Percentiles rank a stretch among this genome's conserved stretches.
Conservation (phyloP, 1,140 invertebrate species). For the Stegodyphus mimosarum region DNA sequence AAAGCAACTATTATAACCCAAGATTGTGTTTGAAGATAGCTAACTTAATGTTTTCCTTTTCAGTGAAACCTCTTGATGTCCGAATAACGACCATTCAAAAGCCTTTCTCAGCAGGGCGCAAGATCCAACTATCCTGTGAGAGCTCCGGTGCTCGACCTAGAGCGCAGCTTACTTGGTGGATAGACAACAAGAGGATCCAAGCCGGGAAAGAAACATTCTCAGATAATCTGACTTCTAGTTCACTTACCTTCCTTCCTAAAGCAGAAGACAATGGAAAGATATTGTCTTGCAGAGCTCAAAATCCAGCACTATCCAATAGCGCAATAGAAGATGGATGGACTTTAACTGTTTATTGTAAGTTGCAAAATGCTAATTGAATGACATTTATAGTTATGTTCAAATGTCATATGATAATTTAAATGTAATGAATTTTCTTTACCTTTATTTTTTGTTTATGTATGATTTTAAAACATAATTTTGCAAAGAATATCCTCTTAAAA, state of each 20-base stretch:
- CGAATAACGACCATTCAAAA: conserved; percentile 71
- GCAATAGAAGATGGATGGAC: conserved; percentile 84
- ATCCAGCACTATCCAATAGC: conserved; percentile 73
- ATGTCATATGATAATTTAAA: too few relatives aligned
- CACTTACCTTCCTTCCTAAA: conserved; percentile 69
- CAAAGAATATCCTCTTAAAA: too few relatives aligned
- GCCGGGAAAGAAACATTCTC: conserved; percentile 60
- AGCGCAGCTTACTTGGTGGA: conserved; percentile 65
- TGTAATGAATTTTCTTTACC: too few relatives aligned
- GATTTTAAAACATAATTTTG: too few relatives aligned
- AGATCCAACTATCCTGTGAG: conserved; percentile 63
- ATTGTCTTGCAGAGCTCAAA: conserved; percentile 84
- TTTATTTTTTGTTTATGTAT: too few relatives aligned
- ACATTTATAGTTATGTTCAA: too few relatives aligned
- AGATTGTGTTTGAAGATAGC: too few relatives aligned
- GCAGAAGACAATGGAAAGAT: conserved; percentile 84
- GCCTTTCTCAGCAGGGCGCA: conserved; percentile 63
- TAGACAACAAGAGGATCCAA: conserved; percentile 60
- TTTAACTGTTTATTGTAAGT: conserved; percentile 87
- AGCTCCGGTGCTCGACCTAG: conserved; percentile 63
- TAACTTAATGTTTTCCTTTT: background rate
- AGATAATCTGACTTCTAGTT: conserved; percentile 61
- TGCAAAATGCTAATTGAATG: background rate
- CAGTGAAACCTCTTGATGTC: conserved; percentile 79
- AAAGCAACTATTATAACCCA: too few relatives aligned